Conservation (phyloP, 1,140 invertebrate species). For the Gerris buenoi region DNA sequence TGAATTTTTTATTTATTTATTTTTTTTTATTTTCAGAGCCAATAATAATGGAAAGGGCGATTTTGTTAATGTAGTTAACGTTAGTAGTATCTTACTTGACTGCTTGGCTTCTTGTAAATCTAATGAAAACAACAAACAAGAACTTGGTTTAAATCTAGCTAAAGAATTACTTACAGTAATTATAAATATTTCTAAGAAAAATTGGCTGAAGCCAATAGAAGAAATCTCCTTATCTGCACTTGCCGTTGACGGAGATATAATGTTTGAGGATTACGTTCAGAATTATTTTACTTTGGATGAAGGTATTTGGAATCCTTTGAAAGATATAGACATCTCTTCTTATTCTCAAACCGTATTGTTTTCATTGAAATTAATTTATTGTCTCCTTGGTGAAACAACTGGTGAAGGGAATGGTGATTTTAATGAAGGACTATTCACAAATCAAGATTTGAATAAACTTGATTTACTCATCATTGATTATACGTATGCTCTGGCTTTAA, state of each 20-base stretch:
- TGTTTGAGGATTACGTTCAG: background rate
- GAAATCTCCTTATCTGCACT: conserved; percentile 4
- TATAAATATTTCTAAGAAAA: background rate
- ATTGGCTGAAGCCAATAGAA: conserved; percentile 1
- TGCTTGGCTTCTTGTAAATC: too few relatives aligned
- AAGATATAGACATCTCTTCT: conserved; percentile 2
- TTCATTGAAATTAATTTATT: conserved; percentile 1
- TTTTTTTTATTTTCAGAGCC: too few relatives aligned
- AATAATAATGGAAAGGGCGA: too few relatives aligned
- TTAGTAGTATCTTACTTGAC: too few relatives aligned
- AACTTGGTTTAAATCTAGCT: background rate
- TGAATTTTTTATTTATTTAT: too few relatives aligned
- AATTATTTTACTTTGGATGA: background rate
- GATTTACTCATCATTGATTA: background rate
- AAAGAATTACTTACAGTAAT: background rate
- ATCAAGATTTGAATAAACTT: background rate
- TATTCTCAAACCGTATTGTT: background rate
- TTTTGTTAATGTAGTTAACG: too few relatives aligned
- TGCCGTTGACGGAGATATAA: background rate
- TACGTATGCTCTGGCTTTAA: conserved; percentile 2
- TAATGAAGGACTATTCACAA: background rate
- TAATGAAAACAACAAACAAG: background rate
- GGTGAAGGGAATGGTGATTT: background rate
- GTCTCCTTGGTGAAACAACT: background rate
- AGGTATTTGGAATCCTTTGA: conserved; percentile 9